Conservation (phyloP, 2,888 invertebrate genomes). For the Itoplectis maculator region DNA sequence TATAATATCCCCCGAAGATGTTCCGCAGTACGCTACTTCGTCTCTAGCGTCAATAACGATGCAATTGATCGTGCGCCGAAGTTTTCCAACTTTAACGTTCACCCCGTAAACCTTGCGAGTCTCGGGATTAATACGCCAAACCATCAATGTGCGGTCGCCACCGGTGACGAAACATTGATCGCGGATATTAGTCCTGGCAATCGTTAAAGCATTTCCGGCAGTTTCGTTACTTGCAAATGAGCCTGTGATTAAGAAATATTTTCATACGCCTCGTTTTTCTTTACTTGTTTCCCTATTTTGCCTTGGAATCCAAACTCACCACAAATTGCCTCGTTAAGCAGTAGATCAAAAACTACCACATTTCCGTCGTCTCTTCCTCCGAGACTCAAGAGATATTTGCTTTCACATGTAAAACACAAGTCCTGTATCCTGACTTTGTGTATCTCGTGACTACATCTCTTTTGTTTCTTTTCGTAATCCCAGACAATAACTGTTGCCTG, state of each 20-base stretch:
- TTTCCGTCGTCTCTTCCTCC: constrained; percentile 96
- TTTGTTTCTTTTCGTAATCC: constrained; percentile 90
- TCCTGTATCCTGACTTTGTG: constrained; percentile 96
- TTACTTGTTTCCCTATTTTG: too few species aligned
- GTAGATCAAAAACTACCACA: constrained; percentile 93
- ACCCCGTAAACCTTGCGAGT: constrained; percentile 89
- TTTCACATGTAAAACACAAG: constrained; percentile 92
- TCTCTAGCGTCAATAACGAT: constrained; percentile 90
- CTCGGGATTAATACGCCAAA: constrained; percentile 91
- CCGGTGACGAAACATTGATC: constrained; percentile 90
- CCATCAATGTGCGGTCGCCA: constrained; percentile 90
- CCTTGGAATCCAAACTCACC: too few species aligned
- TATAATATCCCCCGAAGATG: constrained; percentile 91
- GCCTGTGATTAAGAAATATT: constrained; percentile 74
- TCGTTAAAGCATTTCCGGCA: constrained; percentile 89
- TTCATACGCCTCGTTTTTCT: too few species aligned
- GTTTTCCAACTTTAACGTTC: constrained; percentile 92
- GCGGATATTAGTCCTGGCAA: constrained; percentile 86
- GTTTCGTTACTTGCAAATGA: constrained; percentile 88
- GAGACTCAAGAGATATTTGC: constrained; percentile 92
- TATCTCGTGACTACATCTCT: constrained; percentile 90
- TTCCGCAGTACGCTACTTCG: constrained; percentile 93
- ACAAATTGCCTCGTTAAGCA: constrained; percentile 85
- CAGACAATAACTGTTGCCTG: constrained; percentile 93
- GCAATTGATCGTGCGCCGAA: constrained; percentile 91